Percentiles rank a stretch among this genome's conserved stretches.
These are phyloP conservation scores for Sula dactylatra DNA, from an alignment of 2,113 vertebrate species.

Conservation along the genomic window DNA sequence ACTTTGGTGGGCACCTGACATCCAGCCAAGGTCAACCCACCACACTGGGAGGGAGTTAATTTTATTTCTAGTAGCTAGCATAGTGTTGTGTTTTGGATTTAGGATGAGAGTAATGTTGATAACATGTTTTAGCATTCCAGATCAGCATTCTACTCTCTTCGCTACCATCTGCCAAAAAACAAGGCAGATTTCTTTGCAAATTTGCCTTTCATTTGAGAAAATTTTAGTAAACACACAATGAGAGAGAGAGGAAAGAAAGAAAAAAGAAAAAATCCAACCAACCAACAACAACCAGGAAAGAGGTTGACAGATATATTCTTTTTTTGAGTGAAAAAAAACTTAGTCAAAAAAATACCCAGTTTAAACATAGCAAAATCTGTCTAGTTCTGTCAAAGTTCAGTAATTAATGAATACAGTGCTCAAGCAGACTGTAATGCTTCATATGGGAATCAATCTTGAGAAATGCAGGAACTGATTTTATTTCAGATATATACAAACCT, in stretches of 20 bases:
- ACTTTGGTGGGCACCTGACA: no score
- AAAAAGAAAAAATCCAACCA: neutral
- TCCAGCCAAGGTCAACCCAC: no score
- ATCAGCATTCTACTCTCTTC: no score
- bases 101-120: no score
- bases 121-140: no score
- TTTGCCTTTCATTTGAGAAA: no score
- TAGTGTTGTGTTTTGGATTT: no score
- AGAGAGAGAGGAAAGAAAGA: neutral
- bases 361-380: neutral
- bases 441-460: neutral
- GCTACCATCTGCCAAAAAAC: no score
- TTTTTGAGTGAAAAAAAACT: neutral
- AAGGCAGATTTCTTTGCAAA: no score
- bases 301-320: neutral
- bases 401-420: neutral
- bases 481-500: neutral
- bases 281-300: fast-evolving
- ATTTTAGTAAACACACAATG: no score
- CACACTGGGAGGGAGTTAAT: no score
- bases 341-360: neutral
- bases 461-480: neutral
- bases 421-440: neutral
- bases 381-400: neutral
- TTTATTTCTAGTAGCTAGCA: no score